Conservation (phyloP, 2,888 invertebrate species). For the Choreutis nemorana region DNA sequence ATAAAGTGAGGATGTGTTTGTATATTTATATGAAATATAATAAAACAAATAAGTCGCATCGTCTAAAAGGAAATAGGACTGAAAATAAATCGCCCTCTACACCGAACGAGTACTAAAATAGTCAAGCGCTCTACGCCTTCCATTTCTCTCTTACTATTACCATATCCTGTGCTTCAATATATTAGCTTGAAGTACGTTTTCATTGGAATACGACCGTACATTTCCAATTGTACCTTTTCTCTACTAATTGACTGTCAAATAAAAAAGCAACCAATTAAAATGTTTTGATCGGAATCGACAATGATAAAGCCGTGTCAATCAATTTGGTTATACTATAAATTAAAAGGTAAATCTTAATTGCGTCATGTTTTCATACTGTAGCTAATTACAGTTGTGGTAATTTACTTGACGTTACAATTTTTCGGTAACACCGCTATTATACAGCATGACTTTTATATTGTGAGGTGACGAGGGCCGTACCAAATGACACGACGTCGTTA, state of each 20-base stretch:
- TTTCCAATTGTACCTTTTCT: too few relatives aligned
- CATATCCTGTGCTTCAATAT: conserved; percentile 53
- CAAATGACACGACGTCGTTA: conserved; percentile 53
- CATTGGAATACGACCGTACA: conserved; percentile 1
- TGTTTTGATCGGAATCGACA: too few relatives aligned
- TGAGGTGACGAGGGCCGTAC: conserved; percentile 39
- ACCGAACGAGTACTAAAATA: conserved; percentile 55
- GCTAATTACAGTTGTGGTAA: conserved; percentile 49
- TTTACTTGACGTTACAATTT: conserved; percentile 53
- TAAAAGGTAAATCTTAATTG: too few relatives aligned
- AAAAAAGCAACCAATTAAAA: too few relatives aligned
- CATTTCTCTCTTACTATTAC: conserved; percentile 55
- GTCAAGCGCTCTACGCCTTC: conserved; percentile 43
- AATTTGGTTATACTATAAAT: too few relatives aligned
- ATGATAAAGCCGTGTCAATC: too few relatives aligned
- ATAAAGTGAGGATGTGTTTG: too few relatives aligned
- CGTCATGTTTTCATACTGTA: too few relatives aligned
- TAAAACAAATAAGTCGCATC: too few relatives aligned
- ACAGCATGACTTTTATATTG: conserved; percentile 53
- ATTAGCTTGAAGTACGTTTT: conserved; percentile 18
- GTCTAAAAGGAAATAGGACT: conserved; percentile 55
- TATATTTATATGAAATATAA: too few relatives aligned
- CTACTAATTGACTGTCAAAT: too few relatives aligned
- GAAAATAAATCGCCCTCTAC: conserved; percentile 61
- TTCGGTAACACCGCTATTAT: too few relatives aligned